Base-by-base conservation (phyloP, 2,113 vertebrate genomes). In the Collichthys lucidus region DNA sequence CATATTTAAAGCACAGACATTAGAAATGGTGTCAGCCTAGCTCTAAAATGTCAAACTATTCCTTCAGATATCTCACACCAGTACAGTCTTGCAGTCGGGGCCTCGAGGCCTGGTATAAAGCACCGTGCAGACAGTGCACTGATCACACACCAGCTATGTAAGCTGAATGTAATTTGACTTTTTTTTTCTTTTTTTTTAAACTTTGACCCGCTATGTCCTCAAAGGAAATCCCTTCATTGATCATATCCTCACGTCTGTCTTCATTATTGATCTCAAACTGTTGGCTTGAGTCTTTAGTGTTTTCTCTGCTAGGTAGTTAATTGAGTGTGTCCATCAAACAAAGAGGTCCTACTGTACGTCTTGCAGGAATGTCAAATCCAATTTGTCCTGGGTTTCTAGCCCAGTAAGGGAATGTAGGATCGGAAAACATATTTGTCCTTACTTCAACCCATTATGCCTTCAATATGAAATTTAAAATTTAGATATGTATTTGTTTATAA, bases 401-500 rank as follows among this genome's bases (percentile, higher is more conserved):
- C 80, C 87, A 79, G 79, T 50, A 77, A 86, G 68, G 84, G 74
- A 57, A 61, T 63, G 59, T 65, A 80, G 55, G 64, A 89, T 87
- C 57, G 4, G 73, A 80, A 89, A 91, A 88, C 63, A 52, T 53
- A 70, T 80, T 75, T 79, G 83, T 89, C 87, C 81, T 82, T 82
- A 88, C 83, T 91, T 83, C 82, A 88, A 88, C 79, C 83, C 88
- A 78, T 89, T 90, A 91, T 91, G 93, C 90, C 92, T 93, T 93
- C 74, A 82, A 79, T 89, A 91, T 83, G 66, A 89, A 91, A 90
- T 83, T 59, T 46, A 62, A 90, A 88, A 55, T 70, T 86, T 92
- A 90, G 76, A 86, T 86, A 91, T 92, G 89, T 93, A 92, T 89
- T 93, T 93, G 90, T 93, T 94, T 93, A 91, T 93, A 40, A 75